These are phyloP conservation scores for Mormyrus proboscirostris DNA, from an alignment of 2,797 vertebrate genomes.

Conservation along the genomic window DNA sequence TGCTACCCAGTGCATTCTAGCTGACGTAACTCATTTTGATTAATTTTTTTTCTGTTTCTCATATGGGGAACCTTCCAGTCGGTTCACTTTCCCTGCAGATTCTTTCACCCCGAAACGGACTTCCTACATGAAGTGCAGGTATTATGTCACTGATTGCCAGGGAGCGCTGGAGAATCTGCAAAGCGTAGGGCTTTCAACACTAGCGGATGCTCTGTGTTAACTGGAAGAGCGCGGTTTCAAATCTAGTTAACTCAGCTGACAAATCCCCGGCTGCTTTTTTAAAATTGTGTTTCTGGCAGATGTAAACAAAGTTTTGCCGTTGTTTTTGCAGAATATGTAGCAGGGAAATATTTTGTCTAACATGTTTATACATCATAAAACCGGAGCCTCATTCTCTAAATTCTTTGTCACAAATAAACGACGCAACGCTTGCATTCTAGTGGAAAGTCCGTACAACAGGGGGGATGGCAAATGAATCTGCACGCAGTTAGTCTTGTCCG, in stretches of 20 bases:
- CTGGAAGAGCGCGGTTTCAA: neutral
- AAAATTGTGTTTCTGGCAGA: neutral
- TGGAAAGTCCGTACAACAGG: neutral
- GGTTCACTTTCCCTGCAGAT: neutral
- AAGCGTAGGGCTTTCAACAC: constrained; percentile 41
- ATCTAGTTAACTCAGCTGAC: constrained; percentile 39
- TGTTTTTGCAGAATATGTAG: neutral
- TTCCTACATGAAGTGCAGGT: neutral
- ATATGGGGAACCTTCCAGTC: neutral
- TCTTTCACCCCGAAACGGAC: neutral
- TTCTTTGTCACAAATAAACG: neutral
- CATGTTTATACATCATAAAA: neutral
- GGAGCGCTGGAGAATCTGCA: constrained; percentile 34
- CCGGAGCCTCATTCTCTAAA: neutral
- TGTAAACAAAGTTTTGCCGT: neutral
- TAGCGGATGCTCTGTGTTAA: neutral
- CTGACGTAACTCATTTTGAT: neutral
- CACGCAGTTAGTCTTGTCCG: constrained; percentile 63
- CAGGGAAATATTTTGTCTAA: neutral
- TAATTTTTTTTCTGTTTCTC: neutral
- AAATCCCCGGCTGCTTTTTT: constrained; percentile 33
- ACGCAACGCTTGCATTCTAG: neutral
- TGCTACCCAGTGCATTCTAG: neutral
- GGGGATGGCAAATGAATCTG: constrained; percentile 49
- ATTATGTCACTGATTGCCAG: constrained; percentile 25